Evolutionary conservation across 2,888 invertebrate genomes (phyloP).

Genomic region (Bruchidius siliquastri): DNA sequence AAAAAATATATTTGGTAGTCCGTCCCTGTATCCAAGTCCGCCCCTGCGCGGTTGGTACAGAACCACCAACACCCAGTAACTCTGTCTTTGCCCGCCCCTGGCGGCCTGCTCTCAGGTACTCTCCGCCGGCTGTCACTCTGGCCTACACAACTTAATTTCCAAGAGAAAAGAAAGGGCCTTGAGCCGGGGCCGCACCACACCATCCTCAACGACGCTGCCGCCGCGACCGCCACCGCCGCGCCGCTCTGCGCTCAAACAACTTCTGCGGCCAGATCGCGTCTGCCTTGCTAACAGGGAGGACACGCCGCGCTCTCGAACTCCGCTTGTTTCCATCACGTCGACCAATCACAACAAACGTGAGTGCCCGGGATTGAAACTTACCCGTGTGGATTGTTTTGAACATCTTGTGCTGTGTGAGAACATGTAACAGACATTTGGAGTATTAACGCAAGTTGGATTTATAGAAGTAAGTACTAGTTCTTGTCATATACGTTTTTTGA

Average conservation of each 20-base stretch:
- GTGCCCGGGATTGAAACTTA: not conserved
- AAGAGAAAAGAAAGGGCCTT: not conserved
- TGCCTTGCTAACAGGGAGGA: not conserved
- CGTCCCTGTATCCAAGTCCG: not conserved
- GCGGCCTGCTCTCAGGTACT: not conserved
- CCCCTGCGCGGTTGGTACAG: not conserved
- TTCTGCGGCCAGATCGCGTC: not conserved
- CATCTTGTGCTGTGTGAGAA: not conserved
- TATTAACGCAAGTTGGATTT: not conserved
- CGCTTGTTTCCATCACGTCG: not conserved
- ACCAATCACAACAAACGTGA: not conserved
- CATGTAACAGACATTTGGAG: not conserved
- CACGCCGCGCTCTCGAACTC: not conserved
- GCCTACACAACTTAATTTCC: not conserved
- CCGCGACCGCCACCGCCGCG: not conserved
- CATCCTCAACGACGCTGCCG: not conserved
- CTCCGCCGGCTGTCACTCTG: not conserved
- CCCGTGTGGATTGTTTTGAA: not conserved
- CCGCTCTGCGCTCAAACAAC: not conserved
- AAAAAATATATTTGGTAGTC: not conserved
- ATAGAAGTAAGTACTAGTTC: no score
- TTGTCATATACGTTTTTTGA: no score
- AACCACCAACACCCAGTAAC: not conserved
- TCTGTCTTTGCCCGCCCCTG: not conserved
- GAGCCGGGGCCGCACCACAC: not conserved